phyloP scores from a whole-genome alignment of 1,140 invertebrate species.

The Eurytemora carolleeae region DNA sequence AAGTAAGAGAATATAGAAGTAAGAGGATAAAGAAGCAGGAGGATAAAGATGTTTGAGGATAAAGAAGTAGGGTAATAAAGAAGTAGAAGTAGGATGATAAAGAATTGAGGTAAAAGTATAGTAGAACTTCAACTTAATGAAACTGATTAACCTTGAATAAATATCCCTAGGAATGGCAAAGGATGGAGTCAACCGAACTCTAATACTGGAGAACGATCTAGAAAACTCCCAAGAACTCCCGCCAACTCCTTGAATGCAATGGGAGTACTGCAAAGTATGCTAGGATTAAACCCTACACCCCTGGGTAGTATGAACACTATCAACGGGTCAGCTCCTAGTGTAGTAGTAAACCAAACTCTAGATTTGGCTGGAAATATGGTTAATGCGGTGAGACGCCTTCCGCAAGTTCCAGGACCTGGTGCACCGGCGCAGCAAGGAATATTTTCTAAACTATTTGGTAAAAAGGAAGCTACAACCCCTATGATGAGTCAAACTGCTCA shows the following conservation, averaged over 20 bases:
- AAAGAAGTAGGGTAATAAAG: too few relatives aligned
- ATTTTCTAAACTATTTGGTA: background rate
- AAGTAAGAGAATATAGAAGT: too few relatives aligned
- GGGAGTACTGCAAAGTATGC: background rate
- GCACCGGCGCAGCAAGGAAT: background rate
- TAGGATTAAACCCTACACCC: background rate
- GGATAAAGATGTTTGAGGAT: too few relatives aligned
- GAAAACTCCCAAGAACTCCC: background rate
- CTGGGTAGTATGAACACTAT: background rate
- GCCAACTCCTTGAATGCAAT: background rate
- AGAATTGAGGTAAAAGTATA: too few relatives aligned
- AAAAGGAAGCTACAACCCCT: too few relatives aligned
- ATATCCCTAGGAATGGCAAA: too few relatives aligned
- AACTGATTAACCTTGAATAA: too few relatives aligned
- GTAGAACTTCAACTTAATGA: too few relatives aligned
- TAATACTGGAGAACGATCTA: background rate
- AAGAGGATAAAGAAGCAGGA: too few relatives aligned
- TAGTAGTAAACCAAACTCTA: too few relatives aligned
- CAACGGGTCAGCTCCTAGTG: background rate
- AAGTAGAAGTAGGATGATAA: too few relatives aligned
- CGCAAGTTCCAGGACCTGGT: background rate
- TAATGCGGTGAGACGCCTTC: background rate
- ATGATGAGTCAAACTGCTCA: too few relatives aligned
- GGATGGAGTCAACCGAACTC: background rate
- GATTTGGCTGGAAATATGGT: background rate